Conservation (phyloP, 2,113 vertebrate genomes). For the Mionectes macconnelli region DNA sequence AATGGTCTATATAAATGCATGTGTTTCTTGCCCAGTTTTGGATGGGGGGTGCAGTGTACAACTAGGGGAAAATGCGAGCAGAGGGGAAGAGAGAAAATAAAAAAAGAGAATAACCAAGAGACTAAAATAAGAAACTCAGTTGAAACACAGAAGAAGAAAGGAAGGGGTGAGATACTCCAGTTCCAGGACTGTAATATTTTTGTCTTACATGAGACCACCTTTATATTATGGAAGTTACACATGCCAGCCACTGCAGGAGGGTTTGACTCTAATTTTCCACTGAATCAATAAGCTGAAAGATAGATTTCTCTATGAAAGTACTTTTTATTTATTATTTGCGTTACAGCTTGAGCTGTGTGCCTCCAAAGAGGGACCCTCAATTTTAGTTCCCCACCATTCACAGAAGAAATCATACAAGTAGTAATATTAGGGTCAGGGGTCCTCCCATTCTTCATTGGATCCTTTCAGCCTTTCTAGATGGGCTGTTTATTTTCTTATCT, state of each 20-base stretch:
- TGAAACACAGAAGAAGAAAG: neutral
- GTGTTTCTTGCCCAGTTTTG: neutral
- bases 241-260: neutral
- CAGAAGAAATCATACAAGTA: rapidly evolving
- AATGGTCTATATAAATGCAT: neutral
- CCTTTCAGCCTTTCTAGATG: too few species aligned
- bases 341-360: neutral
- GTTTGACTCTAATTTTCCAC: neutral
- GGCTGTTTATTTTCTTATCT: neutral
- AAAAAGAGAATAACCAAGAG: neutral
- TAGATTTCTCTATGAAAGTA: neutral
- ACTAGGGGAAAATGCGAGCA: rapidly evolving
- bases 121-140: neutral
- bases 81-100: rapidly evolving
- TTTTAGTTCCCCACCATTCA: neutral
- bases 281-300: neutral
- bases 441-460: neutral
- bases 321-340: neutral
- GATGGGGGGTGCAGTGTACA: rapidly evolving
- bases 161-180: neutral
- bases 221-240: rapidly evolving
- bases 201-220: neutral
- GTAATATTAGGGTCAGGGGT: neutral
- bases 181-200: neutral
- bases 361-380: neutral